A percentile compares a stretch with the other conserved stretches of the same genome.
phyloP scores from a whole-genome alignment of 2,797 vertebrate genomes.

The Sebastolobus alascanus region DNA sequence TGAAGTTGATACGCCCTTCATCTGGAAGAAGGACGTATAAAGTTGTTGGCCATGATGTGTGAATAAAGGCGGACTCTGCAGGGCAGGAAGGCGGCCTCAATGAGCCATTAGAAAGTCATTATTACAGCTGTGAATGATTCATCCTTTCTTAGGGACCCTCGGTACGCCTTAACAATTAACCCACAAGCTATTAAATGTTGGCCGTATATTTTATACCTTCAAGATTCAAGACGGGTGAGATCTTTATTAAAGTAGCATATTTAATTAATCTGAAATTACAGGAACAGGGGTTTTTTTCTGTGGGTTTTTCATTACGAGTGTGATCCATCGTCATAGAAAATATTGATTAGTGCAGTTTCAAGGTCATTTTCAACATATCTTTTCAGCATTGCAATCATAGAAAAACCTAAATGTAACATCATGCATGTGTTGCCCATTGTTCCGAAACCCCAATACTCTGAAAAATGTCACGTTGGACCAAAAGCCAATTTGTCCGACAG shows the following conservation, averaged over 20 bases:
- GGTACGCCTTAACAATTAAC: constrained; percentile 89
- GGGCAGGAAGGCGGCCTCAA: constrained; percentile 66
- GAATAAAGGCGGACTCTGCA: constrained; percentile 73
- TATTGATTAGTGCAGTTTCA: too few relatives aligned
- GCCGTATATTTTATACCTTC: constrained; percentile 82
- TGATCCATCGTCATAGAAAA: too few relatives aligned
- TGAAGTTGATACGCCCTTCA: constrained; percentile 74
- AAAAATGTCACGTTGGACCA: too few relatives aligned
- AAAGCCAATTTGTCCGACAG: too few relatives aligned
- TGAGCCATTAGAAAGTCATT: constrained; percentile 89
- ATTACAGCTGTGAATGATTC: constrained; percentile 85
- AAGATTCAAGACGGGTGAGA: constrained; percentile 61
- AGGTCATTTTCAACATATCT: too few relatives aligned
- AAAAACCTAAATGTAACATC: too few relatives aligned
- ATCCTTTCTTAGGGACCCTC: constrained; percentile 82
- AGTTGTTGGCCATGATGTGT: constrained; percentile 67
- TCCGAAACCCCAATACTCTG: too few relatives aligned
- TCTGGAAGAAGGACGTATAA: constrained; percentile 68
- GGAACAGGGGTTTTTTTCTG: too few relatives aligned
- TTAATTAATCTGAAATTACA: background rate
- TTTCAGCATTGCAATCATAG: too few relatives aligned
- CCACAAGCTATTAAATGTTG: constrained; percentile 85
- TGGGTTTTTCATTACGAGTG: too few relatives aligned
- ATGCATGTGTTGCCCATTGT: too few relatives aligned
- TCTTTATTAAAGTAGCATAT: constrained; percentile 70